Percentiles rank a stretch among this genome's conserved stretches.
Conservation (phyloP, 2,113 vertebrate genomes). For the Ochotona curzoniae region DNA sequence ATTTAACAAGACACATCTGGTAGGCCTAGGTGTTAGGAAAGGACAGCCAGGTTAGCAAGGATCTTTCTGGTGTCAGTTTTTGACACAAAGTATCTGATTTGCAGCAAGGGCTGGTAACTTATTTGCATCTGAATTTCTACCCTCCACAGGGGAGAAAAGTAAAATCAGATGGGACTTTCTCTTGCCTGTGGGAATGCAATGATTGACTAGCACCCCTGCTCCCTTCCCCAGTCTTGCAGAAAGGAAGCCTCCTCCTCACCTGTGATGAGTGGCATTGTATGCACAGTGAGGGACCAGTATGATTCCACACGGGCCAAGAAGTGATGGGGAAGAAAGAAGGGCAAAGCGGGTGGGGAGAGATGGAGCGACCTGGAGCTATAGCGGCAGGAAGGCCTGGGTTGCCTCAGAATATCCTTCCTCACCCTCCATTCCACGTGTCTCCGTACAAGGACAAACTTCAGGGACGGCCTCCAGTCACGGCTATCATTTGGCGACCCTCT, state of each 20-base stretch:
- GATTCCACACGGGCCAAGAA: neutral
- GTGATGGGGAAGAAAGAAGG: neutral
- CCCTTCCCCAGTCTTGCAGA: neutral
- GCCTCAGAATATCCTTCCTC: slow-evolving; percentile 29
- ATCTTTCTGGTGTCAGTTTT: neutral
- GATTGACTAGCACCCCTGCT: neutral
- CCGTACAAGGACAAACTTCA: slow-evolving; percentile 28
- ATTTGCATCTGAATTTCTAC: slow-evolving; percentile 5
- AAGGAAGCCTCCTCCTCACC: neutral
- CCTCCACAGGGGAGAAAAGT: neutral
- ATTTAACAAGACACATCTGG: neutral
- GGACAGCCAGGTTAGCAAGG: neutral
- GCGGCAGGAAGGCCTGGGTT: neutral
- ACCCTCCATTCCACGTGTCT: neutral
- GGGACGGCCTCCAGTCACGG: neutral
- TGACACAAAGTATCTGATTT: slow-evolving; percentile 8
- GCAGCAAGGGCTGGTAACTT: neutral
- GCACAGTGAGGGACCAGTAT: slow-evolving; percentile 17
- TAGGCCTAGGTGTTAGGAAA: neutral
- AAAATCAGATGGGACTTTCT: neutral
- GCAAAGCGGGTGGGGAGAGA: neutral
- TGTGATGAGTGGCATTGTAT: neutral
- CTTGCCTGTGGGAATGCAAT: neutral
- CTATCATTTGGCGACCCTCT: slow-evolving; percentile 36
- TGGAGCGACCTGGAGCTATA: neutral